Evolutionary conservation across 2,888 invertebrate genomes (phyloP), one percentile per base, ranked within the genome.

Genomic region (Melitaea athalia): DNA sequence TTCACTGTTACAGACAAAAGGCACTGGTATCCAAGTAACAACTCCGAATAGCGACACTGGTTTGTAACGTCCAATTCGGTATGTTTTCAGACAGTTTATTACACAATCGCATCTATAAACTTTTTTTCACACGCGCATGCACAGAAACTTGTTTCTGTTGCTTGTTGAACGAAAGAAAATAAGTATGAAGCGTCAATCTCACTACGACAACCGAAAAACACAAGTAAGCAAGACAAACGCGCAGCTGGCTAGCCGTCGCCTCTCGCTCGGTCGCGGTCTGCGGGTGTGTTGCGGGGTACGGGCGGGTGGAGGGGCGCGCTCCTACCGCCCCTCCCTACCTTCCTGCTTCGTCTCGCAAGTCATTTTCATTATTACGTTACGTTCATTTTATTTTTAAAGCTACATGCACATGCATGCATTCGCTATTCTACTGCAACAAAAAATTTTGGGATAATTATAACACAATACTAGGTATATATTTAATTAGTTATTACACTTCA

Each of bases 151-250:
- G 79, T 82, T 82, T 83, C 81, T 78, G 81, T 84, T 84, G 79
- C 78, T 79, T 80, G 77, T 79, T 85, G 81, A 71, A 76, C 70
- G 74, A 69, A 81, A 82, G 80, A 83, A 87, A 86, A 80, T 83
- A 83, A 79, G 80, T 84, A 85, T 82, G 84, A 85, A 88, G 89
- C 91, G 91, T 91, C 89, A 83, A 84, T 82, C 88, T 84, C 86
- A 84, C 85, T 81, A 88, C 86, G 88, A 87, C 87, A 88, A 86
- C 87, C 87, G 87, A 90, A 90, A 91, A 91, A 91, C 88, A 90
- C 90, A 91, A 91, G 89, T 74, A 73, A 75, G 74, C 76, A 75
- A 75, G 73, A 75, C 72, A 73, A 75, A 89, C 90, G 86, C 87
- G 90, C 91, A 92, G 88, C 90, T 89, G 87, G 72, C 71, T 72